Conservation (phyloP, 2,113 vertebrate species). For the Hoplias malabaricus region DNA sequence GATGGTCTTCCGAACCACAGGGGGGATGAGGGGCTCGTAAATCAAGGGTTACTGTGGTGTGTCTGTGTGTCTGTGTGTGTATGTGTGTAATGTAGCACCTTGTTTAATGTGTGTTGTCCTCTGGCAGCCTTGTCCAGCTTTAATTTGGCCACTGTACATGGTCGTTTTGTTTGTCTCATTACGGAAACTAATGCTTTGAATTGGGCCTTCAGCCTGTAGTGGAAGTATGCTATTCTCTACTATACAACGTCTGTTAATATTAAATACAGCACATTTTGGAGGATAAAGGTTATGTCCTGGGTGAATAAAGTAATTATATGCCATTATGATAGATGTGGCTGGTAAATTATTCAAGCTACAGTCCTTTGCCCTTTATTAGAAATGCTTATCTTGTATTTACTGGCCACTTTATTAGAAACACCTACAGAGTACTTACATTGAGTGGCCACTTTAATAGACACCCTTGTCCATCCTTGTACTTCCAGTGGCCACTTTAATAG, state of each 20-base stretch:
- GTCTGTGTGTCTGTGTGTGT: not conserved
- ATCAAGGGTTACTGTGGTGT: constrained; percentile 13
- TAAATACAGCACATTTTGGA: too few relatives aligned
- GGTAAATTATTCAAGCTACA: too few relatives aligned
- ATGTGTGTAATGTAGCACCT: constrained; percentile 7
- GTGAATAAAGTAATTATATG: too few relatives aligned
- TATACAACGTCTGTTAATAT: not conserved
- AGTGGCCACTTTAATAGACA: too few relatives aligned
- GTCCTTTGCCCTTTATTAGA: too few relatives aligned
- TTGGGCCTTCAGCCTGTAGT: not conserved
- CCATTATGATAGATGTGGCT: too few relatives aligned
- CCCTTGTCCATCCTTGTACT: too few relatives aligned
- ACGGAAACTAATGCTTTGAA: not conserved
- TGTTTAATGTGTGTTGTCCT: constrained; percentile 11
- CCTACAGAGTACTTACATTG: too few relatives aligned
- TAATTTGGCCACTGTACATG: not conserved
- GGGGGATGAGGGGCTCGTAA: constrained; percentile 8
- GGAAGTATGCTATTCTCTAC: not conserved
- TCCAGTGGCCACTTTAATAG: too few relatives aligned
- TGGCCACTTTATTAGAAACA: too few relatives aligned
- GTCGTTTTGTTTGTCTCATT: not conserved
- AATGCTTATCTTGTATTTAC: too few relatives aligned
- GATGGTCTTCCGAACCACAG: constrained; percentile 18
- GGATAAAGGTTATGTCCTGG: too few relatives aligned
- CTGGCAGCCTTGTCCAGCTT: not conserved